phyloP scores from a whole-genome alignment of 2,888 invertebrate species.

The Cyclophora punctaria region DNA sequence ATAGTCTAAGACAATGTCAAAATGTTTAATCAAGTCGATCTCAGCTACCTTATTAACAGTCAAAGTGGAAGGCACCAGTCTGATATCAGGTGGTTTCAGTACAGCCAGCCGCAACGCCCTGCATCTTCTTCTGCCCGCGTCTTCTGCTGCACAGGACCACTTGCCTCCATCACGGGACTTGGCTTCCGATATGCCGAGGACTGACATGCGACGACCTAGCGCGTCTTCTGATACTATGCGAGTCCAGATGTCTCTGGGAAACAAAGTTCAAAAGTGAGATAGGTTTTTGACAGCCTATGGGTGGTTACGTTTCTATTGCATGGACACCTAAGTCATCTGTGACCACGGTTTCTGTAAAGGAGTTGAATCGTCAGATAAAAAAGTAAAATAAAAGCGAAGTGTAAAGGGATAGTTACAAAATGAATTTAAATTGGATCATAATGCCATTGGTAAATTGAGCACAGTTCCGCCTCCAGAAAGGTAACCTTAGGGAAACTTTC shows the following conservation, averaged over 20 bases:
- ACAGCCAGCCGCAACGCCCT: conserved; percentile 77
- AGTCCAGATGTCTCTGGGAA: conserved; percentile 79
- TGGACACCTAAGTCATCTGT: no score
- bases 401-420: background rate
- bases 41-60: conserved; percentile 79
- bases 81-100: conserved; percentile 77
- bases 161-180: conserved; percentile 82
- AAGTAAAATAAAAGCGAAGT: background rate
- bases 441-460: no score
- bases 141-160: conserved; percentile 86
- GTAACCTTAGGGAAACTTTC: no score
- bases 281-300: background rate
- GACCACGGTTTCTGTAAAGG: no score
- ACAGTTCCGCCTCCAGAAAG: no score
- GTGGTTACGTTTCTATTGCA: no score
- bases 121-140: conserved; percentile 81
- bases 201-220: conserved; percentile 74
- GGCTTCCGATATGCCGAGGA: conserved; percentile 82
- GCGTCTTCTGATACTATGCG: conserved; percentile 74
- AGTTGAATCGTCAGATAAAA: no score
- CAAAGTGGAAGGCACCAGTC: conserved; percentile 80
- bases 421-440: background rate
- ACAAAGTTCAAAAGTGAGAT: background rate
- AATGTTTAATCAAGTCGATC: no score
- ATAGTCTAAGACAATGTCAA: no score